Percentiles rank a stretch among this genome's conserved stretches.
phyloP scores from a whole-genome alignment of 2,797 vertebrate genomes.

The Peromyscus eremicus region DNA sequence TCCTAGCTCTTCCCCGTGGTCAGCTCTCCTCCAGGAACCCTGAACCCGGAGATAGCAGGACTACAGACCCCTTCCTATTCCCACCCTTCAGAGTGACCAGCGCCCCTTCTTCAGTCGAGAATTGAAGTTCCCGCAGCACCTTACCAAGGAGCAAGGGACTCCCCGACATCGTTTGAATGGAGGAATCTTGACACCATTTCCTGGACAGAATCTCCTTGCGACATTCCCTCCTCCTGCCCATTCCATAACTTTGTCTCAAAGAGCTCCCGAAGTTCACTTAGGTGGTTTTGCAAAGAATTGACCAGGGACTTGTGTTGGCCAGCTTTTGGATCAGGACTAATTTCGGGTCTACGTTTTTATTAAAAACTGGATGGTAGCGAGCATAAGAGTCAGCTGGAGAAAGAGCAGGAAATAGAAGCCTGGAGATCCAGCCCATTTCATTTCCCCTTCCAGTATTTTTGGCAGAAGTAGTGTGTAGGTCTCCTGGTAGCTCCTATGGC shows the following conservation, averaged over 20 bases:
- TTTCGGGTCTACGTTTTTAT: conserved; percentile 41
- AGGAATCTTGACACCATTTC: not conserved
- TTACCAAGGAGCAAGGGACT: not conserved
- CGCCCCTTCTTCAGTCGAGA: not conserved
- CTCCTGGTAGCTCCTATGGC: not conserved
- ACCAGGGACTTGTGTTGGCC: not conserved
- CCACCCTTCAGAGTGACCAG: not conserved
- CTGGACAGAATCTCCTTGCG: not conserved
- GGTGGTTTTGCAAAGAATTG: not conserved
- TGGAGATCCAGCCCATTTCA: conserved; percentile 35
- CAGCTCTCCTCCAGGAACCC: not conserved
- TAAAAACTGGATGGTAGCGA: conserved; percentile 75
- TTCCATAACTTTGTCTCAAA: not conserved
- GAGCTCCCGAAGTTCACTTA: not conserved
- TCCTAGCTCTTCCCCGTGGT: not conserved
- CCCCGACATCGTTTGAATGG: conserved; percentile 67
- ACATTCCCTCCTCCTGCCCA: not conserved
- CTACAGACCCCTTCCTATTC: not conserved
- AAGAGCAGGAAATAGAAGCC: conserved; percentile 44
- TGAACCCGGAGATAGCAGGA: not conserved
- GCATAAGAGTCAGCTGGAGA: conserved; percentile 33
- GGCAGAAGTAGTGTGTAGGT: not conserved
- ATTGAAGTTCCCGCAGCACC: not conserved
- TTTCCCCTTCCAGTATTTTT: conserved; percentile 62
- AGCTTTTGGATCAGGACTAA: not conserved